phyloP scores from a whole-genome alignment of 2,113 vertebrate genomes.

The Daubentonia madagascariensis region DNA sequence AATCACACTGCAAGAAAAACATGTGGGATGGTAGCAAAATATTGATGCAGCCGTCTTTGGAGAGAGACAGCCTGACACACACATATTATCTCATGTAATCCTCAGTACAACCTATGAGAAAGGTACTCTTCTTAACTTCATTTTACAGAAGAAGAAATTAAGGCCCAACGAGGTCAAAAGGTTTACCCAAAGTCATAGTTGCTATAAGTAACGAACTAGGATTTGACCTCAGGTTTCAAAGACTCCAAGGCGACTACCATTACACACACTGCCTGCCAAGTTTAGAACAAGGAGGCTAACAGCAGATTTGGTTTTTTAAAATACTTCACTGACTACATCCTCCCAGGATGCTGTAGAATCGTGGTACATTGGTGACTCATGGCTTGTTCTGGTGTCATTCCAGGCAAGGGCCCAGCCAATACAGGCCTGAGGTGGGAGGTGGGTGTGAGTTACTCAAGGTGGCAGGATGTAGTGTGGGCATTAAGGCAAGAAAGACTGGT shows the following conservation, averaged over 20 bases:
- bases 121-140: background rate
- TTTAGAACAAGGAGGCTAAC: background rate
- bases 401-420: background rate
- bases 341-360: background rate
- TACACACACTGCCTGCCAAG: background rate
- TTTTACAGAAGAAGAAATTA: background rate
- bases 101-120: background rate
- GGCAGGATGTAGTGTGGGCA: fast-evolving
- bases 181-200: background rate
- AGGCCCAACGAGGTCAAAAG: background rate
- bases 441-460: background rate
- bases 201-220: background rate
- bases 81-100: background rate
- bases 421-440: background rate
- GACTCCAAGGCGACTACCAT: background rate
- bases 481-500: background rate
- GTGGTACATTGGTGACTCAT: background rate
- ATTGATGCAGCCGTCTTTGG: background rate
- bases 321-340: background rate
- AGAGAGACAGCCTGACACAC: background rate
- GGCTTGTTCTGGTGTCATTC: background rate
- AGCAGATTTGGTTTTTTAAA: background rate
- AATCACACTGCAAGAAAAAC: background rate
- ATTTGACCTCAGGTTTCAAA: background rate
- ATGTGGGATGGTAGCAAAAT: background rate